These are phyloP conservation scores for Todiramphus saurophagus DNA, from an alignment of 2,113 vertebrate species.

Conservation along the genomic window DNA sequence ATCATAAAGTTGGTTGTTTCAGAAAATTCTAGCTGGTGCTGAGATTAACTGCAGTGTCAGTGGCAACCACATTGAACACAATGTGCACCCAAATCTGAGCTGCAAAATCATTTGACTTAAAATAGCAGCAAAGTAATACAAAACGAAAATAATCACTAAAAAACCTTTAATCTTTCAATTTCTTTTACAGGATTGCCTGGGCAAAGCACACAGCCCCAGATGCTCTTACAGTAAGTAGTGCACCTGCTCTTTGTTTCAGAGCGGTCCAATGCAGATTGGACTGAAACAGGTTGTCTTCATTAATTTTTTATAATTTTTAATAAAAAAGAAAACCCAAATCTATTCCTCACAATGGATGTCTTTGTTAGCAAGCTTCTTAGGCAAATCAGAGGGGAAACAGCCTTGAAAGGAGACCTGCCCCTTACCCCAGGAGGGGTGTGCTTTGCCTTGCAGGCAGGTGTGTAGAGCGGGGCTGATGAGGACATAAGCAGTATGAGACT, in stretches of 20 bases:
- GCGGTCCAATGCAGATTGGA: not conserved
- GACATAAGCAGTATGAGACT: not conserved
- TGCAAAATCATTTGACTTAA: slow-evolving; percentile 2
- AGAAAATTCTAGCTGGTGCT: slow-evolving; percentile 41
- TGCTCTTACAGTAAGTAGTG: not conserved
- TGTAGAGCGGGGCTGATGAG: too few relatives aligned
- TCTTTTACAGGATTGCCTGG: not conserved
- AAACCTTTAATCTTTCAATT: not conserved
- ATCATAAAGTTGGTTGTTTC: slow-evolving; percentile 44
- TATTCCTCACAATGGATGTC: not conserved
- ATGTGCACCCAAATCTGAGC: not conserved
- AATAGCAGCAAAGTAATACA: not conserved
- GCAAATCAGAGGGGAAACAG: not conserved
- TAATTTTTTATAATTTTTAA: not conserved
- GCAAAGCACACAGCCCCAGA: not conserved
- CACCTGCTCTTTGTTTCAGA: not conserved
- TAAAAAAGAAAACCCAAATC: not conserved
- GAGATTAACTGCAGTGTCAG: slow-evolving; percentile 14
- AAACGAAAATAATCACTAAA: not conserved
- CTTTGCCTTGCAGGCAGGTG: not conserved
- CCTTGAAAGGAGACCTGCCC: not conserved
- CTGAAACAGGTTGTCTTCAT: not conserved
- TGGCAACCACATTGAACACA: slow-evolving; percentile 11
- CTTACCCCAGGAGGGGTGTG: not conserved
- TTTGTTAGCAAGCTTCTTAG: not conserved